phyloP scores from a whole-genome alignment of 1,140 invertebrate species.

The Hylaeus volcanicus region DNA sequence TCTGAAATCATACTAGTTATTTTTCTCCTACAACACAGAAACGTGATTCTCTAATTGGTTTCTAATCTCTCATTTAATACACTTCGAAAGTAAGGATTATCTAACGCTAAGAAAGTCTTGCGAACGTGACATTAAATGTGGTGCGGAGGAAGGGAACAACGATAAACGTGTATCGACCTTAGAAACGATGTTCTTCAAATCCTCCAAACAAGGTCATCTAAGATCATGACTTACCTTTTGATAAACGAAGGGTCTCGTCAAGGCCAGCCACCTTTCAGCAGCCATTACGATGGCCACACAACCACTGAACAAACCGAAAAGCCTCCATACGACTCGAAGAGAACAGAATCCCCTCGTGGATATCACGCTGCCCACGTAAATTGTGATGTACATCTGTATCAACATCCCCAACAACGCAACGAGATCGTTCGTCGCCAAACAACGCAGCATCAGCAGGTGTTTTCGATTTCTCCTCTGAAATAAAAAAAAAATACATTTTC shows the following conservation, averaged over 20 bases:
- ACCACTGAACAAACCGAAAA: constrained; percentile 92
- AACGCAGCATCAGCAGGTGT: constrained; percentile 89
- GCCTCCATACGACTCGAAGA: constrained; percentile 86
- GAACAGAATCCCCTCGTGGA: constrained; percentile 82
- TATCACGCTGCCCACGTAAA: constrained; percentile 77
- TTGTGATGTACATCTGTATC: constrained; percentile 82
- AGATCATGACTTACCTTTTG: constrained; percentile 86
- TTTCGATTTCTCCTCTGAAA: constrained; percentile 87
- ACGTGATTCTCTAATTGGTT: no score
- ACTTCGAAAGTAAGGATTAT: no score
- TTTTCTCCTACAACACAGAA: no score
- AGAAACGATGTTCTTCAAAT: no score
- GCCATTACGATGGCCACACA: constrained; percentile 94
- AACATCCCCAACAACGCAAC: constrained; percentile 87
- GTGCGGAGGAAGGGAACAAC: neutral
- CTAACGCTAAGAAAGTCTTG: neutral
- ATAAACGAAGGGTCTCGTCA: constrained; percentile 93
- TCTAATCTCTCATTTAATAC: no score
- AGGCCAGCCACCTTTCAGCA: constrained; percentile 90
- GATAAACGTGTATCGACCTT: neutral
- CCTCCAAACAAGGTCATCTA: constrained; percentile 7
- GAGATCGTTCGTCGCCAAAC: constrained; percentile 89
- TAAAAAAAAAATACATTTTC: constrained; percentile 18
- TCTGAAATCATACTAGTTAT: no score
- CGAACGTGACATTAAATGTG: neutral